Conservation (phyloP, 2,888 invertebrate species). For the Lumbricus terrestris region DNA sequence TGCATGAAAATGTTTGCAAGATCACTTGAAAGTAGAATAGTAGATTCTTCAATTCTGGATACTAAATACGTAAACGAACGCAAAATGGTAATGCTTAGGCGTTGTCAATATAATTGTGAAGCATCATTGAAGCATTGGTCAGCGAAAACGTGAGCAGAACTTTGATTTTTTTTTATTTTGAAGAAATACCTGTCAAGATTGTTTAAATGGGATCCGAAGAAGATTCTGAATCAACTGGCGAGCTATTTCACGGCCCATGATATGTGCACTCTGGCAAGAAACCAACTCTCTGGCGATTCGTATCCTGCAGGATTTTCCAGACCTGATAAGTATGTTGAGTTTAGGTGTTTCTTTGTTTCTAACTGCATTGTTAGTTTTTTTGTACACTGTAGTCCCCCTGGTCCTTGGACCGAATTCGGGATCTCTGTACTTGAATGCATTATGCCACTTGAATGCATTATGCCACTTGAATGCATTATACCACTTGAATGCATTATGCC, state of each 20-base stretch:
- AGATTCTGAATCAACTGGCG: background rate
- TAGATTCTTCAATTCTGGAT: background rate
- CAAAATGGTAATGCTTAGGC: background rate
- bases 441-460: too few species aligned
- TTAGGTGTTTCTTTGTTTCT: background rate
- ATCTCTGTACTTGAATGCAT: too few species aligned
- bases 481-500: too few species aligned
- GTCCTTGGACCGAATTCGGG: too few species aligned
- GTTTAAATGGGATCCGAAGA: slow-evolving; percentile 18
- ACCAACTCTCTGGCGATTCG: background rate
- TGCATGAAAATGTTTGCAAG: background rate
- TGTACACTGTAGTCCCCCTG: background rate
- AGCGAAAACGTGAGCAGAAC: background rate
- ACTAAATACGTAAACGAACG: too few species aligned
- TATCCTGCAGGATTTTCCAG: background rate
- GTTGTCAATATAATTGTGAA: background rate
- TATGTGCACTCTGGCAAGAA: slow-evolving; percentile 7
- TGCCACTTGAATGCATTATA: too few species aligned
- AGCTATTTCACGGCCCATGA: slow-evolving; percentile 25
- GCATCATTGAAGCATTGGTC: background rate
- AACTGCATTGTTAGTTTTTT: background rate
- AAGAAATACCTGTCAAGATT: slow-evolving; percentile 11
- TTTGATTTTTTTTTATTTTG: background rate
- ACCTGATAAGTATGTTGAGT: background rate
- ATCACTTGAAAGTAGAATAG: background rate